Evolutionary conservation across 1,140 invertebrate species (phyloP).

Genomic region (Drosophila kanapiae): DNA sequence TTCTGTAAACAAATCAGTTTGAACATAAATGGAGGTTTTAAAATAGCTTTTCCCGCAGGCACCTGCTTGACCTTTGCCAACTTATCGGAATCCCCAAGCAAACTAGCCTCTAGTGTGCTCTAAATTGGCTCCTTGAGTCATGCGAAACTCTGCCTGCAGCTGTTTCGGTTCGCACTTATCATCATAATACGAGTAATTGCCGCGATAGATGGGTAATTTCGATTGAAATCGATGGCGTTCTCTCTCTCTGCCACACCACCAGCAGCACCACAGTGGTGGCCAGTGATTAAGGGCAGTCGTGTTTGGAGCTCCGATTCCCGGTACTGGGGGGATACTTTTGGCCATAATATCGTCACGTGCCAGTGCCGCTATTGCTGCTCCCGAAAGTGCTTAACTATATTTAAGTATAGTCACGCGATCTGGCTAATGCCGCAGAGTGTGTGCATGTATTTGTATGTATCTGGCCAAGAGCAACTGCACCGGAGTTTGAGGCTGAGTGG

Average conservation of each 20-base stretch:
- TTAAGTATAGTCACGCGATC: conserved; percentile 51
- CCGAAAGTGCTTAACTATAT: conserved; percentile 42
- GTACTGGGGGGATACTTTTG: conserved; percentile 36
- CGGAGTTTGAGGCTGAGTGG: conserved; percentile 49
- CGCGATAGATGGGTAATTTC: conserved; percentile 51
- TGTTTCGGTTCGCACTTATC: conserved; percentile 45
- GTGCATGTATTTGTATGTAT: neutral
- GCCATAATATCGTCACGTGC: conserved; percentile 49
- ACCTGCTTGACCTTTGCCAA: conserved; percentile 30
- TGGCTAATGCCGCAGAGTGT: conserved; percentile 9
- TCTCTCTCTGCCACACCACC: neutral
- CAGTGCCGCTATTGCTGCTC: conserved; percentile 12
- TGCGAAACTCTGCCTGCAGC: conserved; percentile 24
- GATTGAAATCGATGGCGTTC: conserved; percentile 29
- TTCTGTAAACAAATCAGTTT: conserved; percentile 8
- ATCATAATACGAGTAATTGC: conserved; percentile 37
- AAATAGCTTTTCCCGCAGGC: conserved; percentile 6
- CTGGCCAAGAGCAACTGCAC: conserved; percentile 39
- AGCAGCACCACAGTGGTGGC: conserved; percentile 31
- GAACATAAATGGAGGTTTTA: conserved; percentile 13
- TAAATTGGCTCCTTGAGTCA: conserved; percentile 37
- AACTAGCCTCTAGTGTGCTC: conserved; percentile 13
- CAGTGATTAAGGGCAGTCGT: conserved; percentile 38
- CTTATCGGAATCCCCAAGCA: neutral
- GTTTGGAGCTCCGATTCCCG: conserved; percentile 29